These are phyloP conservation scores for Sitta carolinensis DNA, from an alignment of 2,797 vertebrate species.

Conservation along the genomic window DNA sequence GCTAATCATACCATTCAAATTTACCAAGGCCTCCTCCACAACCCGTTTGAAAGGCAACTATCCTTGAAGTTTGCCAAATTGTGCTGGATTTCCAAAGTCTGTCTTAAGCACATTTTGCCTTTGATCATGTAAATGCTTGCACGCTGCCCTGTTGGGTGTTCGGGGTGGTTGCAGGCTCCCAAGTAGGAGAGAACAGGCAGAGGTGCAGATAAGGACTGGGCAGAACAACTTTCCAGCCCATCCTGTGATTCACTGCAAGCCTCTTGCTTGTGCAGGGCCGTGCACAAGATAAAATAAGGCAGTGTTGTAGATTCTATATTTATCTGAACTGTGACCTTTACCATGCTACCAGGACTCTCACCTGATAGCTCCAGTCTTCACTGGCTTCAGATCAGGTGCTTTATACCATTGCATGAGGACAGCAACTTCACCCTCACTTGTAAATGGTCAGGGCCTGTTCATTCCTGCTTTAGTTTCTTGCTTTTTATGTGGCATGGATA, in stretches of 20 bases:
- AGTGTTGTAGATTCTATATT: rapidly evolving
- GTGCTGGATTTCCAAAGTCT: conserved; percentile 58
- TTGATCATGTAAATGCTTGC: background rate
- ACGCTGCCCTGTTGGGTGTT: conserved; percentile 21
- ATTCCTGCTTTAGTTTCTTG: background rate
- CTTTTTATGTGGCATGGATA: background rate
- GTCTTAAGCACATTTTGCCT: conserved; percentile 54
- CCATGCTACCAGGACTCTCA: background rate
- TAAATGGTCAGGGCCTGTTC: background rate
- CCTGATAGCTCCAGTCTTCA: background rate
- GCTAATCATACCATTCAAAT: conserved; percentile 66
- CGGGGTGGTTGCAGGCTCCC: background rate
- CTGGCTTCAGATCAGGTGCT: background rate
- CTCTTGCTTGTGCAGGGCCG: background rate
- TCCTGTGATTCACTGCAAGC: background rate
- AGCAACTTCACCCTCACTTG: background rate
- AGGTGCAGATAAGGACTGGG: background rate
- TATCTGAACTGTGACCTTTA: background rate
- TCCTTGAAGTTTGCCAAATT: conserved; percentile 53
- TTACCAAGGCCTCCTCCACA: conserved; percentile 70
- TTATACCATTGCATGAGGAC: background rate
- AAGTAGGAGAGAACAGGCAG: background rate
- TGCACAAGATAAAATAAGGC: background rate
- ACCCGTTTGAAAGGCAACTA: conserved; percentile 50
- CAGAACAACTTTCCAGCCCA: background rate